Base-by-base conservation (phyloP, 2,888 invertebrate genomes). In the Pantelozetes paolii region DNA sequence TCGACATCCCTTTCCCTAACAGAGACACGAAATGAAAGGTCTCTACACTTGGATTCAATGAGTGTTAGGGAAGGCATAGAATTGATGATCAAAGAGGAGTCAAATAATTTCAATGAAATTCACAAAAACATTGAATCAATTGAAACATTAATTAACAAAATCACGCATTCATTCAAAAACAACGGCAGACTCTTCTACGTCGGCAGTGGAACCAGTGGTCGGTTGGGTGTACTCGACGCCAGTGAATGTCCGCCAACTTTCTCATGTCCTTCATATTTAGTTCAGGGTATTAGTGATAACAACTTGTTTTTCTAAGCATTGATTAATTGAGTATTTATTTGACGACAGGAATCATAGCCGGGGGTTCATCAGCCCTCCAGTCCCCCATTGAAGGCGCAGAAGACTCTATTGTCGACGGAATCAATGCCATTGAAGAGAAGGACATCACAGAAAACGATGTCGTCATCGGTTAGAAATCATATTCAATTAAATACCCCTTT, bases 341-440 rank as follows among this genome's bases (percentile, higher is more conserved):
- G 26, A 32, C 20, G 26, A 32, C 20, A 73, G 75, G 70, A 20
- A 76, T 74, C 48, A 77, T 74, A 36, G 77, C 77, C n/a, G 75
- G 73, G 59, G 77, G 75, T 50, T 67, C 32, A 15, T 71, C 57
- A 50, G 76, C 76, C 54, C 70, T 77, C 15, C 69, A 74, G 2
- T 28, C 64, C 1, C 28, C 75, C 23, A 32, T 76, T 23, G 76
- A 76, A 59, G 76, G 72, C 23, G 75, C 74, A 13, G 77, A 77
- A 75, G 77, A 77, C 36, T 71, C 75, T 40, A 48, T 74, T 8
- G 64, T 71, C 23, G 74, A 69, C 30, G 77, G 77, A 32, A 67
- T 71, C 15, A 15, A 36, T 20, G 71, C 64, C 1, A 67, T 77
- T 11, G 50, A 42, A n/a, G 73, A 73, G 6, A 70, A 71, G 13